A percentile compares a stretch with the other conserved stretches of the same genome.
phyloP scores from a whole-genome alignment of 2,888 invertebrate species.

The Polydrusus tereticollis region DNA sequence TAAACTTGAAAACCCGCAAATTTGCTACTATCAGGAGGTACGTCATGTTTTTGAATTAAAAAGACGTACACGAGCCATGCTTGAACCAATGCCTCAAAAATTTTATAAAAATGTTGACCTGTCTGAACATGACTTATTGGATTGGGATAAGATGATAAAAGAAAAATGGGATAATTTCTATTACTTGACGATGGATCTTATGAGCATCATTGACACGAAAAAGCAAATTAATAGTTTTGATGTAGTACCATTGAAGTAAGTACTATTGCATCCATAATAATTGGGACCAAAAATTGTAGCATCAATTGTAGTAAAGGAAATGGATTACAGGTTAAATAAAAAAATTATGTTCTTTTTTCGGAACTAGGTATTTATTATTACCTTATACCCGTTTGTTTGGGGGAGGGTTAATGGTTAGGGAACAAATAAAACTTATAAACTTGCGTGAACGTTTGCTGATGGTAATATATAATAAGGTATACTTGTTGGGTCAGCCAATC shows the following conservation, averaged over 20 bases:
- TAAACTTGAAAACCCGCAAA: slow-evolving; percentile 59
- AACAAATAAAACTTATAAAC: no score
- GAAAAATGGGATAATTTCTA: slow-evolving; percentile 66
- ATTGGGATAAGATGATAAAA: slow-evolving; percentile 66
- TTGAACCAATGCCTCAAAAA: slow-evolving; percentile 67
- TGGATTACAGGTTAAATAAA: no score
- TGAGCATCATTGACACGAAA: slow-evolving; percentile 59
- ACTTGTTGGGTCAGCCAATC: no score
- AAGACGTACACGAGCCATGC: slow-evolving; percentile 60
- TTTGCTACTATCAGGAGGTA: slow-evolving; percentile 65
- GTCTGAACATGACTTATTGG: slow-evolving; percentile 66
- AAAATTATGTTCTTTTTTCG: no score
- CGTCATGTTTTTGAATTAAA: slow-evolving; percentile 61
- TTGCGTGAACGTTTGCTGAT: no score
- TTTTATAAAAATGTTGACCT: slow-evolving; percentile 68
- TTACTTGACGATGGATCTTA: slow-evolving; percentile 67
- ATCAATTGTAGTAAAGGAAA: no score
- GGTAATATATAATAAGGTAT: no score
- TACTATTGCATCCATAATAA: no score
- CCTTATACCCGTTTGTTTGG: no score
- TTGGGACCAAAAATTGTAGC: no score
- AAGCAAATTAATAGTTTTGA: slow-evolving; percentile 60
- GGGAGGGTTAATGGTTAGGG: no score
- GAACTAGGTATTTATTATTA: no score
- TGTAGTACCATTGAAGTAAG: slow-evolving; percentile 63